phyloP scores from a whole-genome alignment of 1,140 invertebrate species.

The Antheraea pernyi region DNA sequence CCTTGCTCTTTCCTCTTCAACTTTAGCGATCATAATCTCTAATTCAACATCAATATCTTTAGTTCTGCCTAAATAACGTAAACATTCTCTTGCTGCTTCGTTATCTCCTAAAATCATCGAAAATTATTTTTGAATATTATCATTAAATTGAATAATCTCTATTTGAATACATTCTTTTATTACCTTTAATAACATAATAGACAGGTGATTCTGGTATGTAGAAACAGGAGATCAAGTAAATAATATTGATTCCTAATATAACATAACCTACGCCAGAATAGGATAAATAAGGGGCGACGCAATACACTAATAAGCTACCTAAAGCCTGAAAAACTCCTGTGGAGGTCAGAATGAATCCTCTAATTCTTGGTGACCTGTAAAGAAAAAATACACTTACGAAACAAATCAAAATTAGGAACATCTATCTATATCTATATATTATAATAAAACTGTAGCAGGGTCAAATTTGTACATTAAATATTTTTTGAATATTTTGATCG shows the following conservation, averaged over 20 bases:
- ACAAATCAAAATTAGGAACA: neutral
- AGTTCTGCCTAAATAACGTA: slow-evolving; percentile 26
- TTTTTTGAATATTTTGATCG: no score
- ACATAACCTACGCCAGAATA: slow-evolving; percentile 30
- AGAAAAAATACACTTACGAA: no score
- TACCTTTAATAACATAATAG: slow-evolving; percentile 40
- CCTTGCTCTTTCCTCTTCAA: slow-evolving; percentile 11
- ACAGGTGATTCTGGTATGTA: slow-evolving; percentile 36
- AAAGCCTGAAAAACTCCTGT: slow-evolving; percentile 38
- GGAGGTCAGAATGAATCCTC: slow-evolving; percentile 42
- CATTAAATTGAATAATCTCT: neutral
- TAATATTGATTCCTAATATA: slow-evolving; percentile 22
- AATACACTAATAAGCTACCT: slow-evolving; percentile 40
- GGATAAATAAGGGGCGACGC: slow-evolving; percentile 38
- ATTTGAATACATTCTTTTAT: neutral
- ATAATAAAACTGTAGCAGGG: no score
- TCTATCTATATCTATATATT: no score
- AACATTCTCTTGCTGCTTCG: slow-evolving; percentile 23
- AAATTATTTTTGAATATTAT: neutral
- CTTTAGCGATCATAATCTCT: slow-evolving; percentile 18
- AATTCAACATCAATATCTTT: slow-evolving; percentile 29
- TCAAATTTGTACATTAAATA: no score
- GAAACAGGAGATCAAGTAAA: slow-evolving; percentile 28
- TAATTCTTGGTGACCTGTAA: slow-evolving; percentile 33
- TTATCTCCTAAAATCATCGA: slow-evolving; percentile 22